Percentiles rank a stretch among this genome's conserved stretches.
Conservation (phyloP, 2,113 vertebrate species). For the Triplophysa rosa region DNA sequence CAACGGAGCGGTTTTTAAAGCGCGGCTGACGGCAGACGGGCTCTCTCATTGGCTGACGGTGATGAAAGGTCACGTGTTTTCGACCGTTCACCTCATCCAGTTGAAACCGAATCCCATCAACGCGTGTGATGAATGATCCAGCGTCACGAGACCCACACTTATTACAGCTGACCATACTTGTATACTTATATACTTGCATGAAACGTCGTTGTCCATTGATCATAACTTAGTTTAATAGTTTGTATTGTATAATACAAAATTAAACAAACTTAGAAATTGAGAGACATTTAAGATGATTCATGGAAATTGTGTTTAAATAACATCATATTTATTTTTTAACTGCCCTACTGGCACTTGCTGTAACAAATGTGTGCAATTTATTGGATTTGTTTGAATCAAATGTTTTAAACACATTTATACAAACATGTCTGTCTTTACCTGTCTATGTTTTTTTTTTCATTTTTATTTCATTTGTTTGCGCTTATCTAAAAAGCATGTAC, state of each 20-base stretch:
- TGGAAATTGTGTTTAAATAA: too few species aligned
- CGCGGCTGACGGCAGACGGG: background rate
- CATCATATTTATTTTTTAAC: too few species aligned
- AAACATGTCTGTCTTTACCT: background rate
- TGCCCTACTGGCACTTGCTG: too few species aligned
- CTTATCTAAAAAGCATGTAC: background rate
- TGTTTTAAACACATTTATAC: background rate
- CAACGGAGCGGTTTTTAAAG: conserved; percentile 24
- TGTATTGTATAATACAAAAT: too few species aligned
- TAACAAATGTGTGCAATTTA: too few species aligned
- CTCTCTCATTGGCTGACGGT: conserved; percentile 4
- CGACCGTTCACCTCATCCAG: background rate
- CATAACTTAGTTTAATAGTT: too few species aligned
- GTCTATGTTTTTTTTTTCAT: background rate
- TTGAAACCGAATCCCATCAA: background rate
- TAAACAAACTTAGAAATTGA: too few species aligned
- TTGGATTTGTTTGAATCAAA: too few species aligned
- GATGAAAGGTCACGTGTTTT: background rate
- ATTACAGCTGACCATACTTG: background rate
- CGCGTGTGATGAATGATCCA: background rate
- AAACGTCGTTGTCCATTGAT: too few species aligned
- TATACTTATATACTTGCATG: too few species aligned
- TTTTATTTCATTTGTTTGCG: background rate
- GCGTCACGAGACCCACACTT: background rate
- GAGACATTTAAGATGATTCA: too few species aligned